Base-by-base conservation (phyloP, 2,888 invertebrate genomes). In the Chymomyza fuscimana region DNA sequence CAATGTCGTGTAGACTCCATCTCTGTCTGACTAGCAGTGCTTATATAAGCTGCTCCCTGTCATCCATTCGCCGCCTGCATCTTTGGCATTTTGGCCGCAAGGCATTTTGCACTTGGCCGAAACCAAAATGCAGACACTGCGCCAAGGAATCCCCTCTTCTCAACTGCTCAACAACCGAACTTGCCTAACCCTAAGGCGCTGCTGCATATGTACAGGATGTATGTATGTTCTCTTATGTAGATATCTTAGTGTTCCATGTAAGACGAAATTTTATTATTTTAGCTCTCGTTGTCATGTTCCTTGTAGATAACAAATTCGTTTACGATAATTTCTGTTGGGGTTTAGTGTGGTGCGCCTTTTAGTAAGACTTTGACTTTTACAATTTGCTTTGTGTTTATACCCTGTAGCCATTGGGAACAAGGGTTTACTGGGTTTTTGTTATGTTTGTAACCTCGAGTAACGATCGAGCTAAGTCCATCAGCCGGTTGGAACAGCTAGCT, bases 191-290 rank as follows among this genome's bases (percentile, higher is more conserved):
- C 12, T 46, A 46, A 46, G 40, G 12, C 12, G 12, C 40, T 32
- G 32, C 32, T 32, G 32, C 32, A 32, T 32, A 32, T 32, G 32
- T 32, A 32, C 32, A 32, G 32, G 32, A 32, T 32, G 40, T 46
- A 46, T 46, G 32, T 32, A 7, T 9, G 32, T 32, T 32, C 32
- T 5, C 32, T 32, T 32, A 32, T 32, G 40, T 46, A 46, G 40
- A 46, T 46, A 12, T 46, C 40, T 54, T 54, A n/a, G 54, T 15
- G 16, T 54, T 9, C 16, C 19, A 9, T 36, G 63, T 32, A 72
- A 65, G 69, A 52, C 29, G 46, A 52, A 51, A 66, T 71, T 69
- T 72, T 72, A 76, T 76, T 72, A 72, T 72, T 63, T 67, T 52
- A 65, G 67, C 56, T 60, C 72, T 60, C 72, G 46, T 51, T 59